phyloP scores from a whole-genome alignment of 2,888 invertebrate species.

The Priocnemis perturbator region DNA sequence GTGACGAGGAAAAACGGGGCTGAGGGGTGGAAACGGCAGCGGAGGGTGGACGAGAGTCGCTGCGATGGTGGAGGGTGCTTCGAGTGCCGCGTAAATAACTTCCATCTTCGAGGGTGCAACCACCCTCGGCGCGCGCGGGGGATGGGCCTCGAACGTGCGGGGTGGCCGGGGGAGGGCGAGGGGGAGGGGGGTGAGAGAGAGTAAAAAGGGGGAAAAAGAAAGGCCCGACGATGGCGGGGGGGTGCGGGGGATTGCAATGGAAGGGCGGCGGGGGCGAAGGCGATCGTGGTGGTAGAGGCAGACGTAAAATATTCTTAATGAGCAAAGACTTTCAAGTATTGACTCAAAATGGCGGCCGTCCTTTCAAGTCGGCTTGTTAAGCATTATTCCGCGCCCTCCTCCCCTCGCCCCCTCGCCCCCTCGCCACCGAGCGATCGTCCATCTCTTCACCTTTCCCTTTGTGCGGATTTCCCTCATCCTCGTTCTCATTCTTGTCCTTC shows the following conservation, averaged over 20 bases:
- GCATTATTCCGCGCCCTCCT: conserved; percentile 66
- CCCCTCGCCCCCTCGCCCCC: conserved; percentile 32
- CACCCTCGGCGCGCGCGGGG: conserved; percentile 45
- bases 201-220: conserved; percentile 38
- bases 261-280: conserved; percentile 30
- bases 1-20: conserved; percentile 42
- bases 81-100: conserved; percentile 64
- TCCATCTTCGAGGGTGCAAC: conserved; percentile 62
- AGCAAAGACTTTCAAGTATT: conserved; percentile 75
- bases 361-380: conserved; percentile 74
- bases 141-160: conserved; percentile 32
- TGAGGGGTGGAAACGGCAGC: conserved; percentile 8
- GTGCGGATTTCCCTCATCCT: conserved; percentile 41
- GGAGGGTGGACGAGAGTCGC: conserved; percentile 45
- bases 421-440: conserved; percentile 30
- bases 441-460: conserved; percentile 52
- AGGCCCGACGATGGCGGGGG: conserved; percentile 31
- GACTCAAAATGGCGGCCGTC: conserved; percentile 73
- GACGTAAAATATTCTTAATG: conserved; percentile 74
- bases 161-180: conserved; percentile 14
- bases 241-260: conserved; percentile 26
- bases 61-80: conserved; percentile 56
- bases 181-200: conserved; percentile 29
- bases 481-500: conserved; percentile 31
- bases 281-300: conserved; percentile 49